Percentiles rank a stretch among this genome's conserved stretches.
Conservation (phyloP, 2,888 invertebrate species). For the Mythimna loreyi region DNA sequence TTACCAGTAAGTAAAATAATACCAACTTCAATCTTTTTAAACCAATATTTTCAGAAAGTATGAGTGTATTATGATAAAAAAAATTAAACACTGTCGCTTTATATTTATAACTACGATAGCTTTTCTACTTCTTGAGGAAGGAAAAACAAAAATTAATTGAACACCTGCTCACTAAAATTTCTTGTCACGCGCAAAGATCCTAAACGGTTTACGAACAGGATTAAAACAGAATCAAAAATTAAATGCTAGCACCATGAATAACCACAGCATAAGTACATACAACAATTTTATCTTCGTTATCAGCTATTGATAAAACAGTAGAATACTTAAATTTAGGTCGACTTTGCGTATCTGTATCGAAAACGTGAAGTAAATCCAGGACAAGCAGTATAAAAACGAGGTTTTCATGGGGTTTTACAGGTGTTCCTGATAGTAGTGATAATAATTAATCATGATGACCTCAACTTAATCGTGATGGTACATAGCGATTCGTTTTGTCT, state of each 20-base stretch:
- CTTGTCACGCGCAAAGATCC: constrained; percentile 71
- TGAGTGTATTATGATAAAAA: background rate
- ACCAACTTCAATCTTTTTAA: background rate
- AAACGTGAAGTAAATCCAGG: constrained; percentile 50
- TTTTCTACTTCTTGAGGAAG: constrained; percentile 33
- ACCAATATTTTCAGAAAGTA: background rate
- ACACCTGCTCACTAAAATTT: constrained; percentile 76
- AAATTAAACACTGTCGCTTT: background rate
- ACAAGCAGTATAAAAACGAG: constrained; percentile 1
- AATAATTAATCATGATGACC: background rate
- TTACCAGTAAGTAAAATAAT: background rate
- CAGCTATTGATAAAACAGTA: constrained; percentile 84
- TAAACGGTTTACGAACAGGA: constrained; percentile 47
- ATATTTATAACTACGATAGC: background rate
- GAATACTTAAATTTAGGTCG: constrained; percentile 86
- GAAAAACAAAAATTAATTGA: constrained; percentile 44
- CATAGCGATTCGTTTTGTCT: too few species aligned
- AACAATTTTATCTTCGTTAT: constrained; percentile 88
- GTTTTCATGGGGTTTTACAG: background rate
- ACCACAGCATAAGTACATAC: constrained; percentile 71
- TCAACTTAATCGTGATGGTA: background rate
- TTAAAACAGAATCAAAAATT: constrained; percentile 48
- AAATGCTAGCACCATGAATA: constrained; percentile 62
- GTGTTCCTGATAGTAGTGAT: background rate
- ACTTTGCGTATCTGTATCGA: constrained; percentile 73